A percentile compares a stretch with the other conserved stretches of the same genome.
phyloP scores from a whole-genome alignment of 1,140 invertebrate species.

The Phortica variegata region DNA sequence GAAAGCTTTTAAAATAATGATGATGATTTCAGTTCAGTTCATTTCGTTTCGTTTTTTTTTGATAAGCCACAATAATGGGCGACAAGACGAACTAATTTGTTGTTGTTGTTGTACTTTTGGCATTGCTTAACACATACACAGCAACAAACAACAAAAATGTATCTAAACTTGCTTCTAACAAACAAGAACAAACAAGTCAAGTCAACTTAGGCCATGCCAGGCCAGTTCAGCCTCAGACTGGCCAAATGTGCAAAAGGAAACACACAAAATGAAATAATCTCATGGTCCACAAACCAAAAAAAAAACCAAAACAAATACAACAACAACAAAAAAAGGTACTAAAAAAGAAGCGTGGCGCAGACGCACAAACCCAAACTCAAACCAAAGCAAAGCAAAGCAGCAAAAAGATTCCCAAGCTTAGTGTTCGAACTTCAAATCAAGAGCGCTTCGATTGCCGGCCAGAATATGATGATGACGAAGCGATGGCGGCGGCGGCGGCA shows the following conservation, averaged over 20 bases:
- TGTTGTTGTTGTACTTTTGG: not conserved
- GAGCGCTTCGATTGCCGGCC: too few relatives aligned
- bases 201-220: not conserved
- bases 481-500: slow-evolving; percentile 6
- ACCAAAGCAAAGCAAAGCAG: slow-evolving; percentile 15
- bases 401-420: slow-evolving; percentile 49
- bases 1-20: not conserved
- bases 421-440: slow-evolving; percentile 37
- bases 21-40: too few relatives aligned
- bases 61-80: slow-evolving; percentile 32
- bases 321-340: slow-evolving; percentile 19
- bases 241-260: slow-evolving; percentile 41
- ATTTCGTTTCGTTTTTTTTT: slow-evolving; percentile 31
- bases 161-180: not conserved
- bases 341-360: slow-evolving; percentile 12
- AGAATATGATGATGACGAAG: slow-evolving; percentile 19
- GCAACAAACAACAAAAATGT: too few relatives aligned
- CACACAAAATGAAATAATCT: slow-evolving; percentile 57
- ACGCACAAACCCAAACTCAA: slow-evolving; percentile 10
- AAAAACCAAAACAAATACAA: not conserved
- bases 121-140: too few relatives aligned
- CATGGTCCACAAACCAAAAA: slow-evolving; percentile 41
- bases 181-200: not conserved
- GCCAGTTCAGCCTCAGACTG: slow-evolving; percentile 1
- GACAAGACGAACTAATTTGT: too few relatives aligned